Conservation (phyloP, 2,797 vertebrate genomes). For the Emys orbicularis region DNA sequence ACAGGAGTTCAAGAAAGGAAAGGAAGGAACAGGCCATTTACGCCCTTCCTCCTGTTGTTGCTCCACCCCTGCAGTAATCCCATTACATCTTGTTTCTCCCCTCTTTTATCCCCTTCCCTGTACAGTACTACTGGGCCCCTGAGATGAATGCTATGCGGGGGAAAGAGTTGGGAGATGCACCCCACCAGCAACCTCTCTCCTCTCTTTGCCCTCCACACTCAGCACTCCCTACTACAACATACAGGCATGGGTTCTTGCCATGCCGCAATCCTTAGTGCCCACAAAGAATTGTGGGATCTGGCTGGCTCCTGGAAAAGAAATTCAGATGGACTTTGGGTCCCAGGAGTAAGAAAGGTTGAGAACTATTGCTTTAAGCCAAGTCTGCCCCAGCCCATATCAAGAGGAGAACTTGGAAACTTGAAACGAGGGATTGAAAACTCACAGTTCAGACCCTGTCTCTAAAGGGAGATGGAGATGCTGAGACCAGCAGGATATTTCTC, state of each 20-base stretch:
- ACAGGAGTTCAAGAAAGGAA: not conserved
- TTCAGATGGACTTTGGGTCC: not conserved
- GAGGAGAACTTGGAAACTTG: not conserved
- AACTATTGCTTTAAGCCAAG: not conserved
- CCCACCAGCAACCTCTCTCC: not conserved
- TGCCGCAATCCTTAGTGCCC: not conserved
- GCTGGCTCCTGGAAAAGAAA: not conserved
- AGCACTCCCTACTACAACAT: not conserved
- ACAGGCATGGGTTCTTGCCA: not conserved
- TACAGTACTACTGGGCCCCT: not conserved
- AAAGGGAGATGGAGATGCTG: not conserved
- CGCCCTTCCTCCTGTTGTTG: not conserved
- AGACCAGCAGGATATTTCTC: not conserved
- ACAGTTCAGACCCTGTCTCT: not conserved
- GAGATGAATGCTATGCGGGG: not conserved
- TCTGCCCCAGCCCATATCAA: not conserved
- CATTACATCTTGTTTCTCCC: not conserved
- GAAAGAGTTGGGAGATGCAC: not conserved
- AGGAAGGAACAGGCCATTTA: not conserved
- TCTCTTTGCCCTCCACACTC: not conserved
- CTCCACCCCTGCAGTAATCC: not conserved
- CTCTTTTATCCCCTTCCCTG: not conserved
- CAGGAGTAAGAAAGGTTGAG: not conserved
- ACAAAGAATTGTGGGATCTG: not conserved
- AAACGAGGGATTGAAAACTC: not conserved